Evolutionary conservation across 2,888 invertebrate genomes (phyloP), one percentile per base, ranked within the genome.

Genomic region (Anarsia innoxiella): DNA sequence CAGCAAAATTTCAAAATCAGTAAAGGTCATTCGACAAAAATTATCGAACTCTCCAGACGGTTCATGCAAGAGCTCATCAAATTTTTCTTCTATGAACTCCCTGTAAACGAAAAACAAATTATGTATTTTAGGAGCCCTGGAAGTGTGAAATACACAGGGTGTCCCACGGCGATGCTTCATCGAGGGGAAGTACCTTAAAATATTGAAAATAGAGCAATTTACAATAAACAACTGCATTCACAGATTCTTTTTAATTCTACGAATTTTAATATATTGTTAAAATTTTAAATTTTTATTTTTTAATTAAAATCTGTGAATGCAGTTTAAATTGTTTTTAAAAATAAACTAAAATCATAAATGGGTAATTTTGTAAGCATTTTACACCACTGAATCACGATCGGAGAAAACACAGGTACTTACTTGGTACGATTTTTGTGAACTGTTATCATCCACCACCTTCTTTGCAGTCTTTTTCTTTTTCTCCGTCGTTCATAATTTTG

Each of bases 1-100:
- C 30, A 59, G 42, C 32, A 64, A 48, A 47, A 42, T 38, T 34
- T 57, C 55, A 51, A 61, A 62, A 45, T 61, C 59, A 29, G 27
- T 25, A 30, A 3, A 28, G 9, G 15, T 16, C 34, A 40, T 36
- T 23, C 34, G 23, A 11, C 29, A 47, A 31, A 60, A 52, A 40
- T 55, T 57, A 46, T 48, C 39, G 31, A 59, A 63, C 41, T 56
- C 41, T 40, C 55, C 58, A 43, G 53, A 51, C 26, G 50, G 50
- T 49, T 57, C 56, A 37, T 41, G 12, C 9, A 54, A 16, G 13
- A 56, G 53, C 30, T 58, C 47, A 44, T 44, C 26, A 51, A 49
- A 40, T 46, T 46, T 51, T 26, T 53, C 42, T 41, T 41, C 37
- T 37, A 41, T 41, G n/a, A 37, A 37, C 11, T 37, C 9, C 14